Evolutionary conservation across 2,113 vertebrate species (phyloP).

Genomic region (Ceyx cyanopectus): DNA sequence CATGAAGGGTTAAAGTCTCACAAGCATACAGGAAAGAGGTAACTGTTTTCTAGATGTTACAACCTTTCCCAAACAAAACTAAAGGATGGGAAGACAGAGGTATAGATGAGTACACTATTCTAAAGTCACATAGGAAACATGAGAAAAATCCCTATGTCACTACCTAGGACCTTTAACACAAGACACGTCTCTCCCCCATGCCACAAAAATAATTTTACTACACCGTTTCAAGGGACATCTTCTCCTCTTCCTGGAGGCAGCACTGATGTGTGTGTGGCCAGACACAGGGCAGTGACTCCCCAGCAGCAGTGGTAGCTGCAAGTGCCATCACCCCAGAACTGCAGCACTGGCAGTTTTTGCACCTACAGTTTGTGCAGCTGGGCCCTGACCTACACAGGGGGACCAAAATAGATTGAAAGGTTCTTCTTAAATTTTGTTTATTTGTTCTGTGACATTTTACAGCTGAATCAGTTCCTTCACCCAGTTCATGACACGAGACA

Average conservation of each 20-base stretch:
- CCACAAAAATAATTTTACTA: not conserved
- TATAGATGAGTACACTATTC: not conserved
- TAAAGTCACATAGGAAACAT: not conserved
- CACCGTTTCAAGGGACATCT: not conserved
- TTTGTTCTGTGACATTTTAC: not conserved
- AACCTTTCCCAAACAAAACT: not conserved
- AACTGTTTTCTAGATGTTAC: not conserved
- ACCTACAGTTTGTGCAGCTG: fast-evolving
- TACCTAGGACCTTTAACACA: not conserved
- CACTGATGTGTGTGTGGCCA: fast-evolving
- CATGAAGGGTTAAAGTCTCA: not conserved
- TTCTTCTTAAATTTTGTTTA: not conserved
- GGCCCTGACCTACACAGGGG: not conserved
- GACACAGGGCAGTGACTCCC: not conserved
- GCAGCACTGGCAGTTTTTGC: not conserved
- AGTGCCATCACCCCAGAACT: not conserved
- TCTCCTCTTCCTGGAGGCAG: not conserved
- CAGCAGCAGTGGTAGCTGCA: not conserved
- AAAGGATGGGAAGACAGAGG: not conserved
- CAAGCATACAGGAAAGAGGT: not conserved
- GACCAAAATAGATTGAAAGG: not conserved
- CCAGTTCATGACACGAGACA: not conserved
- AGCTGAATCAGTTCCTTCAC: not conserved
- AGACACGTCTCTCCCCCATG: not conserved
- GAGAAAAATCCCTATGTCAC: not conserved